phyloP scores from a whole-genome alignment of 1,140 invertebrate species.

The Venturia canescens region DNA sequence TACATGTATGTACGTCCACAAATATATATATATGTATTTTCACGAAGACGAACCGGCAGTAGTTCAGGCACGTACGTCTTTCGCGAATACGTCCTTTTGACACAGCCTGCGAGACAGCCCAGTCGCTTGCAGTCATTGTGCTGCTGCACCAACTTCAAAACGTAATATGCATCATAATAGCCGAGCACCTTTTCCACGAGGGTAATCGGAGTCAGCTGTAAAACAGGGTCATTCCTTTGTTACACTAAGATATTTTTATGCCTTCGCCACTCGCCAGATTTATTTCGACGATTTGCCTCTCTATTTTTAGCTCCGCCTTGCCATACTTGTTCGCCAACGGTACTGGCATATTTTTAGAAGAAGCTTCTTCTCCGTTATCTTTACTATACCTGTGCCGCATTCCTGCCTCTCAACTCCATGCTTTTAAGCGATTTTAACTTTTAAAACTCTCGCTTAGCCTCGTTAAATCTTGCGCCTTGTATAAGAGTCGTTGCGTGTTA shows the following conservation, averaged over 20 bases:
- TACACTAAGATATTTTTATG: slow-evolving; percentile 9
- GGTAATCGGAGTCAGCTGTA: background rate
- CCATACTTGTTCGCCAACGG: background rate
- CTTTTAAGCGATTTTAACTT: no score
- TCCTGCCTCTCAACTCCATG: no score
- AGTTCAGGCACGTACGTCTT: slow-evolving; percentile 15
- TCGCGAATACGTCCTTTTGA: slow-evolving; percentile 28
- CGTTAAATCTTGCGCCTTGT: no score
- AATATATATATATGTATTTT: background rate
- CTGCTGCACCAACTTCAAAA: background rate
- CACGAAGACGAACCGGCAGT: background rate
- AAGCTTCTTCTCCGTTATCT: background rate
- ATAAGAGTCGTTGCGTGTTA: no score
- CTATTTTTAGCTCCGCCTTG: background rate
- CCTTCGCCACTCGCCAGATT: background rate
- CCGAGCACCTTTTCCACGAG: background rate
- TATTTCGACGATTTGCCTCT: background rate
- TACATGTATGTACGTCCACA: background rate
- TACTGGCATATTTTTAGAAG: background rate
- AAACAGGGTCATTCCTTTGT: slow-evolving; percentile 19
- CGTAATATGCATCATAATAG: background rate
- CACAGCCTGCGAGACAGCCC: background rate
- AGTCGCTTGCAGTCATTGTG: background rate
- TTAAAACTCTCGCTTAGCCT: no score
- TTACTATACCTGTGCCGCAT: background rate